Base-by-base conservation (phyloP, 2,888 invertebrate species). In the Drosophila austrosaltans region DNA sequence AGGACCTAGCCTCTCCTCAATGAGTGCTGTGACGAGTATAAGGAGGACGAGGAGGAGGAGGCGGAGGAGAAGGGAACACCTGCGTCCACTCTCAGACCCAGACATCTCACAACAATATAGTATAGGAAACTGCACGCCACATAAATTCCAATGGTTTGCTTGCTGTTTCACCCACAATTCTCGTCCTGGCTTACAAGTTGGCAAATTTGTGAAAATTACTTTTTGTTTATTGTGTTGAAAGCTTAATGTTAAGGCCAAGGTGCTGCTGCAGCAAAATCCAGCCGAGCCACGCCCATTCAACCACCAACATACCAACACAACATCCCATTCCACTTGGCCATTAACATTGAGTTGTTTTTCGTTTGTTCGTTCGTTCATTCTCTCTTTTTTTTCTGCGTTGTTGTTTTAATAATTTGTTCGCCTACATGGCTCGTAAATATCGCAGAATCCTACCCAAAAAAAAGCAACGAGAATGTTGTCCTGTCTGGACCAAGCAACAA, bases 131-230 rank as follows among this genome's bases (percentile, higher is more conserved):
- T 80, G 77, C 84, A 90, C 82, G 91, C 84, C 76, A 91, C 91
- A 91, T 91, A 90, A 90, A 90, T 91, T 91, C 89, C 85, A 81
- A 80, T 89, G 90, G 81, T 75, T 16, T 75, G 77, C 66, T 57
- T 69, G 75, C 64, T 75, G 76, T 63, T 70, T 70, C 72, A 77
- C 82, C 82, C 79, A 79, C 79, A 22, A 48, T 77, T 82, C 78
- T 42, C 30, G 82, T 72, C 80, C 76, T 71, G 85, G 90, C 91
- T 90, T 90, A 91, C 85, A 77, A 81, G 80, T 79, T 91, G 91
- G 91, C 87, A 91, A 91, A 90, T 91, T 90, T 90, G 90, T 91
- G 91, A 89, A 90, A 91, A 91, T 90, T 90, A 90, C 90, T 87
- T 90, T 89, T 87, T 89, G 87, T 90, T 91, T 89, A 89, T 89